These are phyloP conservation scores for Phyto melanocephala DNA, from an alignment of 2,888 invertebrate genomes.

Conservation along the genomic window DNA sequence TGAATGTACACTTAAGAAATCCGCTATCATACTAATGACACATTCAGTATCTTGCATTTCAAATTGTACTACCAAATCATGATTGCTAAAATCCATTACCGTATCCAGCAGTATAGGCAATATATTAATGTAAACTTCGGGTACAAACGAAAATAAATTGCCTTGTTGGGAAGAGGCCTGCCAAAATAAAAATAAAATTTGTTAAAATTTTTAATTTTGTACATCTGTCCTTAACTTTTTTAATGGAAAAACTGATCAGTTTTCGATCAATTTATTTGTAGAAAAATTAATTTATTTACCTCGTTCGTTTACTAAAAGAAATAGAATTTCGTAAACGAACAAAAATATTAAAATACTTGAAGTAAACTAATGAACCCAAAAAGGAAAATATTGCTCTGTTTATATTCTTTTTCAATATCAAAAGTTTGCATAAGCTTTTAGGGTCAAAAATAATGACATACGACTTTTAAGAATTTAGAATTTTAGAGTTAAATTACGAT, in stretches of 20 bases:
- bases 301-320: no score
- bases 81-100: conserved; percentile 78
- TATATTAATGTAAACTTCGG: conserved; percentile 84
- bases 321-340: no score
- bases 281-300: no score
- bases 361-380: no score
- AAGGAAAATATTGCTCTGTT: no score
- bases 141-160: conserved; percentile 83
- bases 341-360: no score
- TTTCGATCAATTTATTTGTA: not conserved
- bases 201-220: no score
- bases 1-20: conserved; percentile 87
- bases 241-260: not conserved
- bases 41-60: conserved; percentile 81
- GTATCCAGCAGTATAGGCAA: conserved; percentile 77
- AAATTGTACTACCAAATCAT: conserved; percentile 76
- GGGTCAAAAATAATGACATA: no score
- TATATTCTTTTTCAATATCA: not conserved
- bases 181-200: not conserved
- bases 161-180: conserved; percentile 81
- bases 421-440: no score
- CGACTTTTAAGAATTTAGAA: no score
- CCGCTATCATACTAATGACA: conserved; percentile 83
- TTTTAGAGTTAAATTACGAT: no score
- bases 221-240: no score